Percentiles rank a stretch among this genome's conserved stretches.
phyloP scores from a whole-genome alignment of 2,888 invertebrate species.

The Epirrita christyi region DNA sequence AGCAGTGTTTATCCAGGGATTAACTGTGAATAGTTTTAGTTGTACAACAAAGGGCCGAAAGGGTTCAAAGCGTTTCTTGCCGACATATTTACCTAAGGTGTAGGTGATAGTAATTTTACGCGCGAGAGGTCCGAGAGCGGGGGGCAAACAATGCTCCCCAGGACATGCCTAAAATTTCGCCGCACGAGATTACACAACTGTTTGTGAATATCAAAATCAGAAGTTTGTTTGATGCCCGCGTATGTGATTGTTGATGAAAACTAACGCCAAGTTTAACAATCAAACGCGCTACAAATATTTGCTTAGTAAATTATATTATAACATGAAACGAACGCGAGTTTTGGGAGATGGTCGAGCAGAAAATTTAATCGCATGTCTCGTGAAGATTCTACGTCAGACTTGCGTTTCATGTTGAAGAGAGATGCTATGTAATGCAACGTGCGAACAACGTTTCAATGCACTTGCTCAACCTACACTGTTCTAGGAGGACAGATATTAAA shows the following conservation, averaged over 20 bases:
- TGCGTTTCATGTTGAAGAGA: conserved; percentile 25
- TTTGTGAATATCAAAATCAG: conserved; percentile 62
- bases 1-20: conserved; percentile 83
- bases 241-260: conserved; percentile 57
- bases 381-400: conserved; percentile 18
- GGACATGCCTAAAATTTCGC: conserved; percentile 67
- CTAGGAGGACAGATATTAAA: not conserved
- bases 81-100: conserved; percentile 84
- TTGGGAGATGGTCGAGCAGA: conserved; percentile 40
- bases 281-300: conserved; percentile 50
- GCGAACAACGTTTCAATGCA: conserved; percentile 1
- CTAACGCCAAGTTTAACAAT: conserved; percentile 50
- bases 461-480: conserved; percentile 1
- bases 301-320: conserved; percentile 47
- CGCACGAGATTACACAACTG: conserved; percentile 58
- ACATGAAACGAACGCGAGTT: conserved; percentile 35
- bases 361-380: conserved; percentile 23
- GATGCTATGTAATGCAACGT: conserved; percentile 6
- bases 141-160: conserved; percentile 57
- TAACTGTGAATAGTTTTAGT: conserved; percentile 84
- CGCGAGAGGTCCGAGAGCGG: conserved; percentile 76
- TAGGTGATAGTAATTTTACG: conserved; percentile 84
- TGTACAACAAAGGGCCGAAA: conserved; percentile 82
- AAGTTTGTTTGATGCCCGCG: conserved; percentile 63
- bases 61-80: conserved; percentile 85